Base-by-base conservation (phyloP, 2,797 vertebrate species). In the Lutra lutra region DNA sequence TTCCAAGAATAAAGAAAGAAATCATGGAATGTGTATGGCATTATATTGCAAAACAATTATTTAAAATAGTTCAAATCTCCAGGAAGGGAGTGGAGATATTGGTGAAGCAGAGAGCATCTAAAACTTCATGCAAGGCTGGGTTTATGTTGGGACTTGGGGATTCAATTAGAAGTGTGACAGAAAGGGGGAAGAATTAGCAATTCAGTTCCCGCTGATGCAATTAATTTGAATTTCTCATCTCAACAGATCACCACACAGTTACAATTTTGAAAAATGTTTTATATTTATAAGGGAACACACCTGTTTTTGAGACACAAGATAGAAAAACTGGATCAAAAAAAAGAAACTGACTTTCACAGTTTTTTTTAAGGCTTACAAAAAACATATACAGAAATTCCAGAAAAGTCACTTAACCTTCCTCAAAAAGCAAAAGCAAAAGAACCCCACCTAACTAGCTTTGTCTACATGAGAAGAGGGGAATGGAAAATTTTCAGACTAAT, bases 171-270 rank as follows among this genome's bases (percentile, higher is more conserved):
- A 96, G 62, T 60, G 85, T 89, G 54, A 72, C 40, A 89, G 60
- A 70, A 62, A 77, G 40, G 27, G 96, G 25, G 14, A 51, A 64
- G 21, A 68, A 96, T 75, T 89, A 91, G 12, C 86, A 60, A 94
- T 93, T 84, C 60, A 5, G 32, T 51, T 96, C 40, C 54, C 70
- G 82, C 78, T 78, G 72, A 70, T 90, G 51, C 38, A 46, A 70
- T 96, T 96, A 85, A 60, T 97, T 97, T 94, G 88, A 17, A 60
- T 89, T 94, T 97, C 2, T 18, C 94, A 48, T 43, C 29, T 96
- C 60, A 97, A 95, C 48, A 86, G 80, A 79, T 73, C 3, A 89
- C 58, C 32, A 46, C 3, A 3, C n/a, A 51, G 32, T 86, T 89
- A 60, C 1, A 94, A 46, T 88, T 98, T n/a, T 32, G 29, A 77